Evolutionary conservation across 2,797 vertebrate species (phyloP).

Genomic region (Lutjanus campechanus): DNA sequence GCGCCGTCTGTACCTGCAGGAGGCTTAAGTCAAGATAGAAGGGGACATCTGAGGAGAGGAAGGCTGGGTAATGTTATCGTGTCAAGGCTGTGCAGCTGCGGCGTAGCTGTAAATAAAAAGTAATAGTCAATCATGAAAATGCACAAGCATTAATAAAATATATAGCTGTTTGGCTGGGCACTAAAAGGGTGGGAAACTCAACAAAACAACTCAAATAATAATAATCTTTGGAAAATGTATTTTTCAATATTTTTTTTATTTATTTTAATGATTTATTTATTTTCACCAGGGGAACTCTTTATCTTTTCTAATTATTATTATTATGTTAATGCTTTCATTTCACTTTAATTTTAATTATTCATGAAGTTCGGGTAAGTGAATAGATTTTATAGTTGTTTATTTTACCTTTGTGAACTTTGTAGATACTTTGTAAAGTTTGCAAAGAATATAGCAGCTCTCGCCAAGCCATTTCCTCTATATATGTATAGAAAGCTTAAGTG

Average conservation of each 20-base stretch:
- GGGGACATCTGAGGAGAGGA: conserved; percentile 2
- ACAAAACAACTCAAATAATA: background rate
- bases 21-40: conserved; percentile 11
- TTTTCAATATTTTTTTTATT: background rate
- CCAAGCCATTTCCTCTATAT: too few relatives aligned
- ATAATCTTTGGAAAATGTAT: background rate
- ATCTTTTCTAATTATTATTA: background rate
- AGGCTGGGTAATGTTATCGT: background rate
- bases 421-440: too few relatives aligned
- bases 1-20: conserved; percentile 22
- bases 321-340: conserved; percentile 3
- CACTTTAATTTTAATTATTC: background rate
- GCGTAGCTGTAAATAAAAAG: background rate
- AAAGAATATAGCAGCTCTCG: too few relatives aligned
- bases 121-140: conserved; percentile 1
- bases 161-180: background rate
- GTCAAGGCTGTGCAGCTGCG: background rate
- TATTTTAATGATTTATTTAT: background rate
- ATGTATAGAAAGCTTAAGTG: too few relatives aligned
- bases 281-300: background rate
- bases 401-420: background rate
- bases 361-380: background rate
- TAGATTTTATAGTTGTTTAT: background rate
- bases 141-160: conserved; percentile 13
- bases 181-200: background rate